A percentile compares a stretch with the other conserved stretches of the same genome.
These are phyloP conservation scores for Andrena haemorrhoa DNA, from an alignment of 2,888 invertebrate genomes.

Conservation along the genomic window DNA sequence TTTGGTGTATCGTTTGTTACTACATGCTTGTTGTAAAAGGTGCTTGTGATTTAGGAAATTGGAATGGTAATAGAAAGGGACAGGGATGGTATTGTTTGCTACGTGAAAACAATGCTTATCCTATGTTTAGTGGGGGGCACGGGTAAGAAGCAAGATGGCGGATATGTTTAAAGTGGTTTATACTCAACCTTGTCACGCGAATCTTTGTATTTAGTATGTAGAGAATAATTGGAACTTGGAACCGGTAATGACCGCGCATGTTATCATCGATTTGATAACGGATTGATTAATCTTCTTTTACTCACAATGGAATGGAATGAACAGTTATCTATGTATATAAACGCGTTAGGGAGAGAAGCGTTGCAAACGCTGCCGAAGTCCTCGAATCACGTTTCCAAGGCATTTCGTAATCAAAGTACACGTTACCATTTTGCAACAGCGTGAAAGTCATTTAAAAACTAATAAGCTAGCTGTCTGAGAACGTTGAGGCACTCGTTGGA, in stretches of 20 bases:
- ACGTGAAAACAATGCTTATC: slow-evolving; percentile 15
- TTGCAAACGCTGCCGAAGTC: slow-evolving; percentile 29
- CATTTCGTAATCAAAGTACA: slow-evolving; percentile 50
- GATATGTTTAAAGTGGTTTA: slow-evolving; percentile 57
- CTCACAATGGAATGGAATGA: neutral
- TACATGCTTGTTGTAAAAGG: neutral
- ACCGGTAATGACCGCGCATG: too few relatives aligned
- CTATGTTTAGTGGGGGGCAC: slow-evolving; percentile 40
- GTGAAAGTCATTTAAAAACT: slow-evolving; percentile 44
- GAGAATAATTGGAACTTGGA: neutral
- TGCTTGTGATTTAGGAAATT: too few relatives aligned
- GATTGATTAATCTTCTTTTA: neutral
- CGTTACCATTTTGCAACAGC: slow-evolving; percentile 51
- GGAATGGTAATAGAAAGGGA: neutral
- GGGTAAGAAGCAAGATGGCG: slow-evolving; percentile 61
- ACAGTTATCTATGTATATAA: too few relatives aligned
- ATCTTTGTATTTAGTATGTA: slow-evolving; percentile 4
- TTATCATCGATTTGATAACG: neutral
- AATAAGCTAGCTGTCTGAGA: neutral
- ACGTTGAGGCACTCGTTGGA: neutral
- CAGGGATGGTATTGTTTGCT: neutral
- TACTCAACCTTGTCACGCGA: slow-evolving; percentile 59
- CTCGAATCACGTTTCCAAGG: slow-evolving; percentile 54
- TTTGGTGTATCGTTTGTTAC: neutral
- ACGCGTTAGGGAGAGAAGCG: neutral